A percentile compares a stretch with the other conserved stretches of the same genome.
Evolutionary conservation across 2,888 invertebrate genomes (phyloP).

Genomic region (Drosophila aldrichi): DNA sequence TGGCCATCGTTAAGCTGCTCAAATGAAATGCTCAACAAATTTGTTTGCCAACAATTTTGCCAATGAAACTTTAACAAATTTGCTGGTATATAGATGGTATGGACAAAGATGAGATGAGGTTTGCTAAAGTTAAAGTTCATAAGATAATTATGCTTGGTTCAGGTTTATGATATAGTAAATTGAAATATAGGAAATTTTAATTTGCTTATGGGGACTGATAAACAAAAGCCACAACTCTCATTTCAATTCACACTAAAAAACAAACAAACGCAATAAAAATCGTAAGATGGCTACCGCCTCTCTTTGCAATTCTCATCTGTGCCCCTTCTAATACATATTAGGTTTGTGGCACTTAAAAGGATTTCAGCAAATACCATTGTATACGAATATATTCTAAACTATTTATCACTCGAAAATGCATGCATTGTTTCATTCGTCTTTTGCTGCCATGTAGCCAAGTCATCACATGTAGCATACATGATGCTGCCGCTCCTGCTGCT

Average conservation of each 20-base stretch:
- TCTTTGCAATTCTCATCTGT: not conserved
- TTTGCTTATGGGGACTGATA: no score
- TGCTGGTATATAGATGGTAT: not conserved
- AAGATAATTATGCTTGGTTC: not conserved
- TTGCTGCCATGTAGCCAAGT: slow-evolving; percentile 6
- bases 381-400: not conserved
- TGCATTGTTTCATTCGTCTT: slow-evolving; percentile 32
- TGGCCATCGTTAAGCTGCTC: slow-evolving; percentile 32
- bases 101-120: not conserved
- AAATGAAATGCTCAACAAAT: slow-evolving; percentile 38
- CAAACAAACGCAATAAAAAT: not conserved
- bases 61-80: not conserved
- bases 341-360: not conserved
- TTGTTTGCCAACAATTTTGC: slow-evolving; percentile 19
- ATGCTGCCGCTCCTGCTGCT: not conserved
- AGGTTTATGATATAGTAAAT: not conserved
- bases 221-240: no score
- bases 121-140: not conserved
- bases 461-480: slow-evolving; percentile 20
- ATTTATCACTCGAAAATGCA: slow-evolving; percentile 26
- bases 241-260: no score
- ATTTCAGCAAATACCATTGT: not conserved
- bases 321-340: not conserved
- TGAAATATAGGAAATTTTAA: not conserved
- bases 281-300: not conserved